Base-by-base conservation (phyloP, 2,888 invertebrate species). In the Eupeodes luniger region DNA sequence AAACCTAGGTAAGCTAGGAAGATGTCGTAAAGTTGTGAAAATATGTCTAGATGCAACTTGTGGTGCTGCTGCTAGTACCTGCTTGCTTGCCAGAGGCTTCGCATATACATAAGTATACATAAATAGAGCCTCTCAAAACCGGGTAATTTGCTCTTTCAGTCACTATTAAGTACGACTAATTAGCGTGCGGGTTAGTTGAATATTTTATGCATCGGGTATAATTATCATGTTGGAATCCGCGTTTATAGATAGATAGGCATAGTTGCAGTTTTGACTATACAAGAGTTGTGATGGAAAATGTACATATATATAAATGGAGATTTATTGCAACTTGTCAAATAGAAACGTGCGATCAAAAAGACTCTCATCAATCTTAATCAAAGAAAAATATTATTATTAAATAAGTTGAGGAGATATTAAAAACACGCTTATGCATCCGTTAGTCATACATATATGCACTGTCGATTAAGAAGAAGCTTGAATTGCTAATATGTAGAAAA, bases 1-100 rank as follows among this genome's bases (percentile, higher is more conserved):
- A 27, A 27, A 27, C 27, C 6, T 40, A 61, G 51, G 11, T 11
- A 19, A 49, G 70, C 70, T 51, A 59, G 72, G 12, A 78, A 57
- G 40, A 66, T 80, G 61, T 80, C 76, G 84, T 87, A 87, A 87
- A 83, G 61, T 77, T 67, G 49, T 59, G 72, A 72, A 87, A 84
- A 87, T 77, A 78, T 85, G 62, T 83, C 80, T 77, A 72, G 62
- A 11, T 64, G 76, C 55, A 77, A 62, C 16, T 81, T 51, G 51
- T 75, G 61, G 80, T 61, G 53, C 69, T 47, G 11, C 9, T 10
- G 19, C 19, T 19, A 19, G 1, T 9, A 7, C 36, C 16, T 75
- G 62, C 69, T 57, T 62, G 55, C 57, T 14, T 70, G 59, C 66
- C 64, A 62, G 55, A 59, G 36, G 16, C 3, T 53, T 40, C 36